A percentile compares a stretch with the other conserved stretches of the same genome.
phyloP scores from a whole-genome alignment of 2,797 vertebrate genomes.

The Myotis pilosus region DNA sequence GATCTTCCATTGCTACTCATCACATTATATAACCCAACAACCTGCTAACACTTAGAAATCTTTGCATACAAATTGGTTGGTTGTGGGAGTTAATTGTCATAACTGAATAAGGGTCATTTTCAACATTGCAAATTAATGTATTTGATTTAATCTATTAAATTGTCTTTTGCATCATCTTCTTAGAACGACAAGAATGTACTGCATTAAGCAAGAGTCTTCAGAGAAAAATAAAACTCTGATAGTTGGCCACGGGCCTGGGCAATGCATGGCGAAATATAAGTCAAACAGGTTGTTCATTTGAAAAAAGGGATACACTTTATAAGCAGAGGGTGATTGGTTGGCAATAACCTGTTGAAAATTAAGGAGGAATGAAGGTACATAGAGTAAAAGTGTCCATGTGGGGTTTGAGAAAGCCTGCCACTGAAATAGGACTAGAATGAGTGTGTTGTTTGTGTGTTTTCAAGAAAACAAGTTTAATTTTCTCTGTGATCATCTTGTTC shows the following conservation, averaged over 20 bases:
- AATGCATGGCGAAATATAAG: not conserved
- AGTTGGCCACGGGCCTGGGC: not conserved
- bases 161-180: constrained; percentile 49
- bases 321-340: not conserved
- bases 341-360: not conserved
- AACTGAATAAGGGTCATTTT: constrained; percentile 63
- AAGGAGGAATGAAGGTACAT: not conserved
- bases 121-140: constrained; percentile 37
- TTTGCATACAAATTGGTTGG: constrained; percentile 50
- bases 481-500: not conserved
- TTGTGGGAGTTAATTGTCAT: constrained; percentile 53
- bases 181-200: constrained; percentile 2
- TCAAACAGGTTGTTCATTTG: not conserved
- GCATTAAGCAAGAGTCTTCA: not conserved
- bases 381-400: not conserved
- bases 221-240: not conserved
- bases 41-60: constrained; percentile 48
- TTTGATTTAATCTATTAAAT: constrained; percentile 41
- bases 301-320: not conserved
- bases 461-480: not conserved
- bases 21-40: constrained; percentile 30
- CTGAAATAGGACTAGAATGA: not conserved
- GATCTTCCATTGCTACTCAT: constrained; percentile 10
- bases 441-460: not conserved
- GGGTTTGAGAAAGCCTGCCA: not conserved